Evolutionary conservation across 1,140 invertebrate species (phyloP), one percentile per base, ranked within the genome.

Genomic region (Saccostrea glomerata): DNA sequence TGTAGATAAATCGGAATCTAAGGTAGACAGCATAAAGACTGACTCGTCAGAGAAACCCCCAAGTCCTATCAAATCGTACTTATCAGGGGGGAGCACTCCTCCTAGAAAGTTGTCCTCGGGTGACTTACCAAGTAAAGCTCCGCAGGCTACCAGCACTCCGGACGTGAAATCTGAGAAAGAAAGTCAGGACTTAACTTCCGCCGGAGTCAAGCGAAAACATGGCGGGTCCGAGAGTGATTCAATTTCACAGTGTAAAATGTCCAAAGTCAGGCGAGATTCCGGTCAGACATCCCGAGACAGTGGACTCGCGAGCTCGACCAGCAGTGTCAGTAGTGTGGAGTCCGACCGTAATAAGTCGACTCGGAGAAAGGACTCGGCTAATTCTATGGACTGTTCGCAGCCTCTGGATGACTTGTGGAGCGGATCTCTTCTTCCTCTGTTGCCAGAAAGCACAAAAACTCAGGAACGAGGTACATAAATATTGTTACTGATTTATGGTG

Each of bases 371-470:
- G 66, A 89, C 30, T 63, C 55, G 0, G n/a, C 58, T 82, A 82
- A 87, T 63, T 82, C 86, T 40, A 83, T 63, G 47, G 89, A 89
- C n/a, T 89, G 87, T 63, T 55, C 90, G 40, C 87, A 89, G n/a
- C 90, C 90, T 7, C 82, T 91, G 40, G 89, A 90, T 82, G 89
- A 91, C 40, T 77, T 91, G 36, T 85, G 87, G 66, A 90, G 77
- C 87, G 89, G 89, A 86, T 91, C 90, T 20, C 58, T 91, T 2
- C 85, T 91, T 58, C 89, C 89, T 12, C 73, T 90, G 82, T 70
- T 90, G 70, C 90, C 90, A 84, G 89, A 91, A 58, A 88, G 73
- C 54, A 90, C 89, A 40, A 88, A 88, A 56, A 60, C 73, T 55
- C 86, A 88, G 47, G 90, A 90, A 73, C 87, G 87, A 90, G 90